Evolutionary conservation across 2,113 vertebrate genomes (phyloP), one percentile per base, ranked within the genome.

Genomic region (Accipiter cooperii): DNA sequence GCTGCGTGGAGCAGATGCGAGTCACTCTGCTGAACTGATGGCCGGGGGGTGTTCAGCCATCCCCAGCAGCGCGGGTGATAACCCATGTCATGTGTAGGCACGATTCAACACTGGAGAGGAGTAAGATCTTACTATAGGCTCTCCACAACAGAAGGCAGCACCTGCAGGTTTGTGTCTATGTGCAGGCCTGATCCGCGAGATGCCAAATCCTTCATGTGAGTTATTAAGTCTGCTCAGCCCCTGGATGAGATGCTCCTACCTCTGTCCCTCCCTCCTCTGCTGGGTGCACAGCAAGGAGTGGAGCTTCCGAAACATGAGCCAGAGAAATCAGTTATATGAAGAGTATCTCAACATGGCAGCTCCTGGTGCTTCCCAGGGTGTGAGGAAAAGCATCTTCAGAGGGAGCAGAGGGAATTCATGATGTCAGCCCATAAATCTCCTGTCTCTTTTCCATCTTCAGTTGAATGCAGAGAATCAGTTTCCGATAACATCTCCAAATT

Each of bases 401-500:
- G 49, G 52, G 65, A 66, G 83, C 54, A 34, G 74, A 89, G 89
- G 85, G 93, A 96, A 94, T 87, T 44, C 3, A 2, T 76, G 52
- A 64, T 94, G 90, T 83, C 76, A 96, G 90, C 68, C 75, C 76
- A 91, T 96, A 96, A 97, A 96, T 97, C 87, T 97, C 69, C 88
- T n/a, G 64, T 79, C 88, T 90, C 87, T 65, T 93, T 74, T 84
- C 71, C 84, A 58, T 90, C 95, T 94, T 86, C 44, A 16, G 69
- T 26, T 73, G 84, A 96, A 93, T 1, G 1, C 47, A 64, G 80
- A 57, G 87, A 81, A 95, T 90, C 90, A 79, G 92, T 92, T 97
- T 92, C 96, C 24, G 95, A 97, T 97, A 96, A 90, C 95, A 93
- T 92, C 95, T 97, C 90, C 92, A 91, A 96, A 97, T 96, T 90